Percentiles rank a stretch among this genome's conserved stretches.
phyloP scores from a whole-genome alignment of 1,140 invertebrate species.

The Arion vulgaris region DNA sequence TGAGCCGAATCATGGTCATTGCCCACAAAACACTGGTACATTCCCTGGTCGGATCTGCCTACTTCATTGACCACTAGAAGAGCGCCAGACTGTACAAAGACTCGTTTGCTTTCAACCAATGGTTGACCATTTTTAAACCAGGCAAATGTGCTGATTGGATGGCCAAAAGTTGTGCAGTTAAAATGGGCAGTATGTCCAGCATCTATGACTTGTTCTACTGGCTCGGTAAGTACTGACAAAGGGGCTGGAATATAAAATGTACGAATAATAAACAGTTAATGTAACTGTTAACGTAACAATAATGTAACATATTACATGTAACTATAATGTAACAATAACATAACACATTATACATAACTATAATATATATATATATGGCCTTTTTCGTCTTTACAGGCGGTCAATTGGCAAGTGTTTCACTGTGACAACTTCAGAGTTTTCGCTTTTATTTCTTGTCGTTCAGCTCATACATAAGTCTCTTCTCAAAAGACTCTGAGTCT shows the following conservation, averaged over 20 bases:
- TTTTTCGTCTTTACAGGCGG: too few species aligned
- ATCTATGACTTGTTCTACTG: constrained; percentile 90
- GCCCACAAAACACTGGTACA: constrained; percentile 96
- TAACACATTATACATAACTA: too few species aligned
- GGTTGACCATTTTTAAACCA: constrained; percentile 93
- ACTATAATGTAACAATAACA: too few species aligned
- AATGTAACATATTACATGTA: too few species aligned
- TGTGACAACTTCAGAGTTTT: too few species aligned
- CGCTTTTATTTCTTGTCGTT: too few species aligned
- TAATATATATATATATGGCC: too few species aligned
- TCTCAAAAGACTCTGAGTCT: too few species aligned
- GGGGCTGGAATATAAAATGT: constrained; percentile 77
- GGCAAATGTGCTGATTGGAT: constrained; percentile 88
- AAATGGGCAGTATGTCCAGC: constrained; percentile 91
- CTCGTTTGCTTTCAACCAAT: constrained; percentile 41
- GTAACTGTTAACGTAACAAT: too few species aligned
- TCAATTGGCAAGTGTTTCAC: too few species aligned
- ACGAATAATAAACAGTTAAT: too few species aligned
- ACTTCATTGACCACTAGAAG: constrained; percentile 87
- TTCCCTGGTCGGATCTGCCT: constrained; percentile 94
- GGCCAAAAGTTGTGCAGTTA: constrained; percentile 88
- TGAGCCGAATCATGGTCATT: constrained; percentile 95
- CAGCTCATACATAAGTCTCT: too few species aligned
- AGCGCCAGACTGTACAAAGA: constrained; percentile 44
- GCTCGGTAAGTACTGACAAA: constrained; percentile 88